Evolutionary conservation across 2,113 vertebrate genomes (phyloP).

Genomic region (Camelus bactrianus): DNA sequence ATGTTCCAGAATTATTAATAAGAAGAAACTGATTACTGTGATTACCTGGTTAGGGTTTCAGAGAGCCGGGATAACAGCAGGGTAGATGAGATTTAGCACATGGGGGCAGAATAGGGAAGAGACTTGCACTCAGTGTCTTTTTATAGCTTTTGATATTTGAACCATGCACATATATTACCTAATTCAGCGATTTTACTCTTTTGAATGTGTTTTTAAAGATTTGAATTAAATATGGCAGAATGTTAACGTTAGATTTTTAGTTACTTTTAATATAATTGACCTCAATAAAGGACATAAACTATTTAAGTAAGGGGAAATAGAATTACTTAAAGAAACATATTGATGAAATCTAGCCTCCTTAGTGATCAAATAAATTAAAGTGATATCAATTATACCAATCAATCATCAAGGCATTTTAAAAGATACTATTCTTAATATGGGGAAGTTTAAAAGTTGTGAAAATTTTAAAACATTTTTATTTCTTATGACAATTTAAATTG

Average conservation of each 20-base stretch:
- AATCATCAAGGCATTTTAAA: constrained; percentile 37
- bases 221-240: background rate
- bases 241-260: background rate
- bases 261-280: constrained; percentile 43
- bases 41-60: background rate
- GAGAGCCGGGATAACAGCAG: background rate
- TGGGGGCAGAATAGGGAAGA: background rate
- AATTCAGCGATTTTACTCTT: background rate
- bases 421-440: constrained; percentile 11
- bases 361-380: constrained; percentile 32
- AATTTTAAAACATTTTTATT: constrained; percentile 27
- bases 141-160: constrained; percentile 11
- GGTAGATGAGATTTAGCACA: background rate
- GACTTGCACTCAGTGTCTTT: background rate
- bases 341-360: constrained; percentile 9
- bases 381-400: background rate
- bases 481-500: constrained; percentile 27
- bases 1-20: constrained; percentile 1
- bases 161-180: background rate
- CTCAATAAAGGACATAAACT: background rate
- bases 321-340: background rate
- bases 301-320: background rate
- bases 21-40: background rate
- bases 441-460: background rate
- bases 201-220: constrained; percentile 3